Conservation (phyloP, 1,140 invertebrate species). For the Hypothenemus hampei region DNA sequence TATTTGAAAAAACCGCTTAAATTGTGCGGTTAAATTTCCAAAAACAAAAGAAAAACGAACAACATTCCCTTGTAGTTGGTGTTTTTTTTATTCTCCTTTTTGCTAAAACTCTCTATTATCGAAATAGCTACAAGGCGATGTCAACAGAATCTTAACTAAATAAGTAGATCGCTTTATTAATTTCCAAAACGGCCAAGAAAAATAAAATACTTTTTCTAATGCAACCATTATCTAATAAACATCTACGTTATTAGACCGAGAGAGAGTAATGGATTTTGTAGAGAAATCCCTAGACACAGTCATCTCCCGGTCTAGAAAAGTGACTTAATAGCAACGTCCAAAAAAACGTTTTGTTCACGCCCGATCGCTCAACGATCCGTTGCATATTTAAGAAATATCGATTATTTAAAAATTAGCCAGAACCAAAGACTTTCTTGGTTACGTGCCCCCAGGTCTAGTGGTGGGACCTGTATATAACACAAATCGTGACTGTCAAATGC, state of each 20-base stretch:
- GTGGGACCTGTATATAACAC: conserved; percentile 25
- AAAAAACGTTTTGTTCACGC: conserved; percentile 22
- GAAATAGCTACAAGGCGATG: conserved; percentile 3
- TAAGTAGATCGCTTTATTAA: conserved; percentile 1
- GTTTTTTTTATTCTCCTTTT: not conserved
- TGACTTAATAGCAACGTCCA: conserved; percentile 10
- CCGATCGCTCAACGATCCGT: conserved; percentile 13
- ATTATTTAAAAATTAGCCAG: conserved; percentile 26
- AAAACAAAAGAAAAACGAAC: not conserved
- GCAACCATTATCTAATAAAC: conserved; percentile 17
- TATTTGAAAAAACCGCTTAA: too few species aligned
- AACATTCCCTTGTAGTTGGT: not conserved
- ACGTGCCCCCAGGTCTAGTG: conserved; percentile 10
- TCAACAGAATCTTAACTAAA: conserved; percentile 9
- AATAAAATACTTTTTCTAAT: too few species aligned
- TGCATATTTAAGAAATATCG: conserved; percentile 28
- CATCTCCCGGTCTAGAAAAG: conserved; percentile 14
- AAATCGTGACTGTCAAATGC: conserved; percentile 14
- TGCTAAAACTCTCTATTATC: not conserved
- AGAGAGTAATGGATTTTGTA: conserved; percentile 6
- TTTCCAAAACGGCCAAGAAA: conserved; percentile 1
- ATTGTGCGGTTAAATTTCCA: too few species aligned
- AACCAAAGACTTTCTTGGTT: conserved; percentile 28
- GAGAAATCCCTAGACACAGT: not conserved
- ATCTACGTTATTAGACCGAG: conserved; percentile 6